A percentile compares a stretch with the other conserved stretches of the same genome.
Evolutionary conservation across 1,140 invertebrate genomes (phyloP).

Genomic region (Drosophila erecta): DNA sequence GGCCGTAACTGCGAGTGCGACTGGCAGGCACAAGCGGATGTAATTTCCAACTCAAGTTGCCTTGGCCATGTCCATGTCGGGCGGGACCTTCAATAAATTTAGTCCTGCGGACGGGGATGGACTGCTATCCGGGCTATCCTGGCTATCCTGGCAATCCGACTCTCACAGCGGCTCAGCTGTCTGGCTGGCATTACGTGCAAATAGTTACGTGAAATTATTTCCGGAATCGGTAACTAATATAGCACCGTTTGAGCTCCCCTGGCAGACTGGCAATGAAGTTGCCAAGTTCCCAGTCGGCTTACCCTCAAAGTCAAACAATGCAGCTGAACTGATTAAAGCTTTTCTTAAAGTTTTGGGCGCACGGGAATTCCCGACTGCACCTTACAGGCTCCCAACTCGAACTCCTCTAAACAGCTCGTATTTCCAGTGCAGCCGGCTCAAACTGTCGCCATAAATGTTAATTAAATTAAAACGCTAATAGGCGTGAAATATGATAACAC

Average conservation of each 20-base stretch:
- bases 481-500: slow-evolving; percentile 81
- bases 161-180: slow-evolving; percentile 20
- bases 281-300: slow-evolving; percentile 39
- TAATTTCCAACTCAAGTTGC: slow-evolving; percentile 68
- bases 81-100: slow-evolving; percentile 59
- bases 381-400: neutral
- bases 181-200: slow-evolving; percentile 64
- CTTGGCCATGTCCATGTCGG: slow-evolving; percentile 44
- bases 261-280: slow-evolving; percentile 69
- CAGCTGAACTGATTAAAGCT: slow-evolving; percentile 10
- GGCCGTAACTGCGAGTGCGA: neutral
- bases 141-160: slow-evolving; percentile 9
- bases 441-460: slow-evolving; percentile 81
- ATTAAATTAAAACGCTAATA: slow-evolving; percentile 82
- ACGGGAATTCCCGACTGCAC: neutral
- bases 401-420: slow-evolving; percentile 3
- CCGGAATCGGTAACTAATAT: slow-evolving; percentile 76
- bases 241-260: slow-evolving; percentile 53
- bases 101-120: slow-evolving; percentile 39
- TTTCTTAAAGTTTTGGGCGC: slow-evolving; percentile 5
- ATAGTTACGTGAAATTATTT: slow-evolving; percentile 81
- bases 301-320: slow-evolving; percentile 45
- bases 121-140: neutral
- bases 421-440: slow-evolving; percentile 55
- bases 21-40: slow-evolving; percentile 49